Evolutionary conservation across 2,113 vertebrate genomes (phyloP), one percentile per base, ranked within the genome.

Genomic region (Tyrannus savana): DNA sequence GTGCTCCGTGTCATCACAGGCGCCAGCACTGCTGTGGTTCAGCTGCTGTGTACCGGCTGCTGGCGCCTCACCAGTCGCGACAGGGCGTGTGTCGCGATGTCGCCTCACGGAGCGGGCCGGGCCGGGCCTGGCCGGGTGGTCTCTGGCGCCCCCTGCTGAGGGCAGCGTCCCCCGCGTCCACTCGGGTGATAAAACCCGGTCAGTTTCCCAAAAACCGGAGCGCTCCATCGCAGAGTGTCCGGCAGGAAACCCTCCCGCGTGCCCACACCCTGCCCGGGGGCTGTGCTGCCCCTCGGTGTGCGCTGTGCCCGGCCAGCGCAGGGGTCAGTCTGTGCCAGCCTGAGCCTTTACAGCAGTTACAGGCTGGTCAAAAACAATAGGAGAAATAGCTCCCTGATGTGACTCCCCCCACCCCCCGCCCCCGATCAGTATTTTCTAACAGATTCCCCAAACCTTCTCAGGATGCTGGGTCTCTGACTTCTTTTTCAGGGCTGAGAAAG

Each of bases 241-340:
- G 5, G 84, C 64, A 14, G 17, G 24, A 62, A 75, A 91, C 5
- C 9, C n/a, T 5, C 80, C 93, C 5, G 79, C 27, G 0, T 12
- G 5, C 9, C 24, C 56, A 3, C 37, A 8, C 1, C 13, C 42
- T 39, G 66, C 55, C 84, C 73, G n/a, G 78, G 3, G 10, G n/a
- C 30, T 6, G 1, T 0, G 21, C 4, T 19, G 60, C 2, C 1
- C 50, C 42, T 28, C 0, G 2, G 46, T 3, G n/a, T 35, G 78
- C 1, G 6, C 19, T 7, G 39, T 33, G 14, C 86, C 92, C 14
- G 7, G 33, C 91, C 81, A 4, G 79, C 39, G 72, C 42, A 1
- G 31, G 12, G 2, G 21, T 13, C 5, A 85, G 10, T 67, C 82
- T 2, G 75, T 18, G 3, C 21, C 39, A 13, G 69, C 35, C 23